These are phyloP conservation scores for Chesias legatella DNA, from an alignment of 2,888 invertebrate species.

Conservation along the genomic window DNA sequence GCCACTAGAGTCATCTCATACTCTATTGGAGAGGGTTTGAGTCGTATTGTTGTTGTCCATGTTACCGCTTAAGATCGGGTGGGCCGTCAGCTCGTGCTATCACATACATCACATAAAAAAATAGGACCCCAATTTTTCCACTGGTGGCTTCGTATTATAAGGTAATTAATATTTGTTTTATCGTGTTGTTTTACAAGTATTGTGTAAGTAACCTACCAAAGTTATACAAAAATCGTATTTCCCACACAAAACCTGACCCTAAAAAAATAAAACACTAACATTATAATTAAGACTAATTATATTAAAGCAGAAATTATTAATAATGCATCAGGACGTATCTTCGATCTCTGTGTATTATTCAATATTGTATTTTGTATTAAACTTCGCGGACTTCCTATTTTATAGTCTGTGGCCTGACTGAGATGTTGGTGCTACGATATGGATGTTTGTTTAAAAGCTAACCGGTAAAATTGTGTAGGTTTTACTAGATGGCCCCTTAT, in stretches of 20 bases:
- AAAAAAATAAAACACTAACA: constrained; percentile 33
- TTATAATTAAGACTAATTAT: constrained; percentile 59
- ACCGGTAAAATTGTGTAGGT: constrained; percentile 9
- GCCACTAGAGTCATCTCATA: no score
- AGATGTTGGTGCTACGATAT: constrained; percentile 49
- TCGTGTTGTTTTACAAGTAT: no score
- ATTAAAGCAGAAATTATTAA: constrained; percentile 58
- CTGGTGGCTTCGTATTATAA: no score
- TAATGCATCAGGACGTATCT: constrained; percentile 58
- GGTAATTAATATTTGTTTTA: background rate
- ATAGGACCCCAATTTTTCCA: no score
- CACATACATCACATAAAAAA: no score
- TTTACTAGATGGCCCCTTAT: background rate
- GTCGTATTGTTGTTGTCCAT: no score
- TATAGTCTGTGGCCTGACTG: constrained; percentile 30
- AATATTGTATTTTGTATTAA: constrained; percentile 55
- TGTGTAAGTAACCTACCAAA: no score
- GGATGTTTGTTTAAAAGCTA: constrained; percentile 31
- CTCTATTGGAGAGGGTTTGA: no score
- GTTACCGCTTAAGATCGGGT: no score
- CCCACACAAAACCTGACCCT: constrained; percentile 15
- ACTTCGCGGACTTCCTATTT: constrained; percentile 24
- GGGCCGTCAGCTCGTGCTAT: no score
- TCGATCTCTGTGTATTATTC: constrained; percentile 55
- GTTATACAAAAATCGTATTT: constrained; percentile 2